Conservation (phyloP, 2,888 invertebrate genomes). For the Eumerus sabulonum region DNA sequence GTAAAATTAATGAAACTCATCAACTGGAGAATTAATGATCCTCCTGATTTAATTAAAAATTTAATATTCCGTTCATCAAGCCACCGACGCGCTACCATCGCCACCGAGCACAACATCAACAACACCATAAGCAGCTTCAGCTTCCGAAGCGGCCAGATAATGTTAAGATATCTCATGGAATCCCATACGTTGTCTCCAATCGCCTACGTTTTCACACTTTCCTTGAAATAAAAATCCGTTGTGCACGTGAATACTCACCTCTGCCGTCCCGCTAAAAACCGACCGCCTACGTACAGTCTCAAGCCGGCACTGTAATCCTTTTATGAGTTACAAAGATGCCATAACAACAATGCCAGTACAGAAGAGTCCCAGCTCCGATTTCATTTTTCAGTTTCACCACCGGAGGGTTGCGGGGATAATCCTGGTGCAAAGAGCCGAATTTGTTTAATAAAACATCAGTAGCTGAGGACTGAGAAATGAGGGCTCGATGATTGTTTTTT, state of each 20-base stretch:
- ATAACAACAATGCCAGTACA: not conserved
- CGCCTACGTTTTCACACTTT: slow-evolving; percentile 12
- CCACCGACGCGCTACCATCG: not conserved
- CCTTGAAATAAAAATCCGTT: slow-evolving; percentile 5
- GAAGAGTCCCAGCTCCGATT: too few relatives aligned
- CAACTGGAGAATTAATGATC: slow-evolving; percentile 66
- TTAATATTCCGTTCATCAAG: slow-evolving; percentile 66
- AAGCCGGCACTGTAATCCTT: slow-evolving; percentile 40
- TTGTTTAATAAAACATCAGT: slow-evolving; percentile 48
- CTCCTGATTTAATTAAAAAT: slow-evolving; percentile 69
- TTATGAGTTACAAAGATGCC: slow-evolving; percentile 41
- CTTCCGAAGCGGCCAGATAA: not conserved
- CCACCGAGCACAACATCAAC: too few relatives aligned
- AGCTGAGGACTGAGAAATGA: slow-evolving; percentile 16
- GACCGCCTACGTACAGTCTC: too few relatives aligned
- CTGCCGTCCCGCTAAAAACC: too few relatives aligned
- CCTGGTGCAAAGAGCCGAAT: slow-evolving; percentile 15
- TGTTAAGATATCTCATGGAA: slow-evolving; percentile 14
- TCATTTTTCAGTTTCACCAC: too few relatives aligned
- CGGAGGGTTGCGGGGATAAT: not conserved
- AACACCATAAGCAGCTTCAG: too few relatives aligned
- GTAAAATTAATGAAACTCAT: slow-evolving; percentile 68
- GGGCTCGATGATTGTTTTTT: too few relatives aligned
- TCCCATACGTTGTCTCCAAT: not conserved
- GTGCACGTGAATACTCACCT: not conserved